phyloP scores from a whole-genome alignment of 1,140 invertebrate genomes.

The Lamellibrachia luymesi region DNA sequence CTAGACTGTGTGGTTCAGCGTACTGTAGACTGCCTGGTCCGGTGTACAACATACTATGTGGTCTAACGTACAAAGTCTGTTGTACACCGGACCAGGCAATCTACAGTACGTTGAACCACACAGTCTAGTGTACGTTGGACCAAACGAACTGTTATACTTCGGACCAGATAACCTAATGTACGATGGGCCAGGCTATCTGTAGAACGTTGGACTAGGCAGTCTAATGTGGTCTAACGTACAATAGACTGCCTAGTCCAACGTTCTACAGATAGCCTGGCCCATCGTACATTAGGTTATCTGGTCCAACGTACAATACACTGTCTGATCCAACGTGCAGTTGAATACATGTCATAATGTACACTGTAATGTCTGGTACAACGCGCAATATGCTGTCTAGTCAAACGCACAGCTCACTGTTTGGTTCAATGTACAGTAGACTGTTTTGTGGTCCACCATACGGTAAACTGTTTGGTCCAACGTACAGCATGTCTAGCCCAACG shows the following conservation, averaged over 20 bases:
- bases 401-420: too few relatives aligned
- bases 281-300: neutral
- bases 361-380: too few relatives aligned
- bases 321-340: neutral
- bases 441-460: too few relatives aligned
- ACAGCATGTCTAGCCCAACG: too few relatives aligned
- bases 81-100: neutral
- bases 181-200: neutral
- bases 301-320: neutral
- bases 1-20: neutral
- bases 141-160: neutral
- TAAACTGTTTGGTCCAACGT: too few relatives aligned
- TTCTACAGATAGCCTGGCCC: neutral
- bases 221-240: neutral
- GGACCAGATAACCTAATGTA: neutral
- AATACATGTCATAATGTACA: too few relatives aligned
- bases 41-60: too few relatives aligned
- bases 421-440: too few relatives aligned
- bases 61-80: too few relatives aligned
- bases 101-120: neutral
- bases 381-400: too few relatives aligned
- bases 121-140: neutral
- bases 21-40: neutral
- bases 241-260: neutral
- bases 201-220: neutral